Evolutionary conservation across 1,140 invertebrate species (phyloP), one percentile per base, ranked within the genome.

Genomic region (Drosophila orosa): DNA sequence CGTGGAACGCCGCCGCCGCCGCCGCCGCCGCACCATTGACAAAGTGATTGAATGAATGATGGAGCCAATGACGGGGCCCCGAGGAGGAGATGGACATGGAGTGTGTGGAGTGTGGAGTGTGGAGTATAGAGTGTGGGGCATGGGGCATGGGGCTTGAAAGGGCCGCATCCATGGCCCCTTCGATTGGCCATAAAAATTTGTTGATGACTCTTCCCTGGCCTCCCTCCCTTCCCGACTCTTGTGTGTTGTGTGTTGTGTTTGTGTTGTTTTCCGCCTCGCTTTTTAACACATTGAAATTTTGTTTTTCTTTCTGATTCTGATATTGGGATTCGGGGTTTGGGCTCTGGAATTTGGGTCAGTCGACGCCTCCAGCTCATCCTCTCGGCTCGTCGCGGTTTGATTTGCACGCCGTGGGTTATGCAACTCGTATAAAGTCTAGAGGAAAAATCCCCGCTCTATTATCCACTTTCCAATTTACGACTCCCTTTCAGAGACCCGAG

Each of bases 1-100:
- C 67, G 63, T 56, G 66, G 58, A 78, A 31, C 48, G 81, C 61
- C 67, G 69, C 69, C 68, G 80, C n/a, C n/a, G 75, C 61, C 55
- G 22, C 22, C 25, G 63, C 27, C 42, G 40, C 40, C 10, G 37
- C 63, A 87, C 89, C 83, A 87, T 87, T 87, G 83, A 87, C 84
- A 89, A 87, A 87, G 81, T 87, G 83, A 89, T 87, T 87, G 83
- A 87, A 87, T 87, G 83, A 87, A 83, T 79, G 84, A 74, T 78
- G 83, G 57, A 75, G 25, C 72, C 61, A 47, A 48, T 54, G 72
- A 47, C 27, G 47, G 31, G 25, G 39, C 35, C 54, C 27, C 52
- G 9, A 45, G 35, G 33, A 37, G 19, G 13, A 33, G 17, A 22
- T 35, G 25, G 17, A 13, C 31, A 13, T 19, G 50, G 35, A 22